Evolutionary conservation across 2,888 invertebrate species (phyloP).

Genomic region (Stegophylla sp.): DNA sequence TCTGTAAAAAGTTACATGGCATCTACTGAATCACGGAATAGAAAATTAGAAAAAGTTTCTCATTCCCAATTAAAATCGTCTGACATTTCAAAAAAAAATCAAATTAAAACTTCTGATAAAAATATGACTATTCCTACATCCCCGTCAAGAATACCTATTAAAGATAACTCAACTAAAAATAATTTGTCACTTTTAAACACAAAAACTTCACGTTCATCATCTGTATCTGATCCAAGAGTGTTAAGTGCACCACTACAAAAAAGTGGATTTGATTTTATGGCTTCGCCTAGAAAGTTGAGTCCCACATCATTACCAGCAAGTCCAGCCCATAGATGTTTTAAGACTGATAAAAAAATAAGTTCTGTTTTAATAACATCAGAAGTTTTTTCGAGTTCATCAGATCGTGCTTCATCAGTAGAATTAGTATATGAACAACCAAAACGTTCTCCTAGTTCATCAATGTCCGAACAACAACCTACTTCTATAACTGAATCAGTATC

Average conservation of each 20-base stretch:
- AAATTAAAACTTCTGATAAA: neutral
- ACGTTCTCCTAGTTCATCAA: conserved; percentile 47
- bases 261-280: conserved; percentile 38
- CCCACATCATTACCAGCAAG: conserved; percentile 40
- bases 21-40: conserved; percentile 69
- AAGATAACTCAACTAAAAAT: conserved; percentile 2
- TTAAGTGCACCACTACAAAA: conserved; percentile 42
- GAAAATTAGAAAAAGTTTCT: conserved; percentile 64
- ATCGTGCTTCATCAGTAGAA: conserved; percentile 29
- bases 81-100: neutral
- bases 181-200: conserved; percentile 30
- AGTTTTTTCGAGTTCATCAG: conserved; percentile 42
- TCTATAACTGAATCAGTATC: conserved; percentile 54
- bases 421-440: conserved; percentile 53
- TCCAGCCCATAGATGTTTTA: conserved; percentile 40
- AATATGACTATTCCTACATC: neutral
- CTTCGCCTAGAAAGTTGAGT: conserved; percentile 35
- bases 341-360: conserved; percentile 33
- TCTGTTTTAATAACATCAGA: conserved; percentile 45
- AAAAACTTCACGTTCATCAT: conserved; percentile 23
- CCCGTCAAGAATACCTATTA: conserved; percentile 32
- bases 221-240: conserved; percentile 24
- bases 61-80: neutral
- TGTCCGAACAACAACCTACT: conserved; percentile 53
- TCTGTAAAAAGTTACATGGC: conserved; percentile 68